phyloP scores from a whole-genome alignment of 1,140 invertebrate species.

The Drosophila kepulauana region DNA sequence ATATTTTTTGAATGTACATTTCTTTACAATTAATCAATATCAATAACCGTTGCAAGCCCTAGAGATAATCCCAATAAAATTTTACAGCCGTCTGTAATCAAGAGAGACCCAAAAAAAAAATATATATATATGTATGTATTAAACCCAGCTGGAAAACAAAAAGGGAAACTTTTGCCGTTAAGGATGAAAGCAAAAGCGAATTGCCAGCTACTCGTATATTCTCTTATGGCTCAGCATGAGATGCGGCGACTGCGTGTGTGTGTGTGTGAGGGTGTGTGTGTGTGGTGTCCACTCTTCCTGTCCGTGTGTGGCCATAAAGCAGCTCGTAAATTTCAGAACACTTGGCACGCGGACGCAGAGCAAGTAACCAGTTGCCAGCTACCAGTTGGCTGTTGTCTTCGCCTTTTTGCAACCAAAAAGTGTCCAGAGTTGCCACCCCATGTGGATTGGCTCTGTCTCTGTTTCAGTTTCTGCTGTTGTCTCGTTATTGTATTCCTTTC shows the following conservation, averaged over 20 bases:
- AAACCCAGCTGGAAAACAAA: constrained; percentile 16
- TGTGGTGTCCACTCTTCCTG: constrained; percentile 49
- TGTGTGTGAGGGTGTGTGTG: constrained; percentile 5
- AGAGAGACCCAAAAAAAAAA: constrained; percentile 24
- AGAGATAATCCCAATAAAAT: constrained; percentile 50
- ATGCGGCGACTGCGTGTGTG: constrained; percentile 8
- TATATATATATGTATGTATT: background rate
- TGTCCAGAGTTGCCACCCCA: constrained; percentile 45
- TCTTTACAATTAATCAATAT: constrained; percentile 52
- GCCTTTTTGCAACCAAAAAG: constrained; percentile 29
- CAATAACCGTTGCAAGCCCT: constrained; percentile 25
- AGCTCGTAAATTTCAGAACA: constrained; percentile 73
- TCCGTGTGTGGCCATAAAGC: constrained; percentile 68
- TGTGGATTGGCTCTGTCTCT: constrained; percentile 12
- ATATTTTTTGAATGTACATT: constrained; percentile 20
- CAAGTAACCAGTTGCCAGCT: constrained; percentile 19
- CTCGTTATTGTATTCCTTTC: constrained; percentile 21
- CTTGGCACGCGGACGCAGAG: constrained; percentile 41
- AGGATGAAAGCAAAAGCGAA: constrained; percentile 34
- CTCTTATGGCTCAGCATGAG: constrained; percentile 17
- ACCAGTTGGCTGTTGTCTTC: constrained; percentile 37
- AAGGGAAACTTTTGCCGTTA: constrained; percentile 26
- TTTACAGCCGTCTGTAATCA: constrained; percentile 49
- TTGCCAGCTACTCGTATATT: constrained; percentile 29
- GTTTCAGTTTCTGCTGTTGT: background rate